Evolutionary conservation across 2,797 vertebrate genomes (phyloP), one percentile per base, ranked within the genome.

Genomic region (Muscicapa comitata): DNA sequence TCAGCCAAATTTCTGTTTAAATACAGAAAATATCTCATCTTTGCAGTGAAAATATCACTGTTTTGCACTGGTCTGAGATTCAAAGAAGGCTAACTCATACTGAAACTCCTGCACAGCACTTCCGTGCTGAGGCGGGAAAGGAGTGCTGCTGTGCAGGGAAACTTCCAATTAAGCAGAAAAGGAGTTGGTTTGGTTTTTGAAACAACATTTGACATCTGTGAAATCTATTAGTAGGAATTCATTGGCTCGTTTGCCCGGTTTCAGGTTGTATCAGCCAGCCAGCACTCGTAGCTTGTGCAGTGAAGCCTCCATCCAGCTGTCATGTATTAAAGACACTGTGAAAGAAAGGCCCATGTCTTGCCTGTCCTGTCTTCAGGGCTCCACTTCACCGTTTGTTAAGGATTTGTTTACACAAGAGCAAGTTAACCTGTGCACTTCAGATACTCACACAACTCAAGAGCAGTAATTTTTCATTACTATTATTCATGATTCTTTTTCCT

Each of bases 101-200:
- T 11, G 95, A 96, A 96, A 97, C 91, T 95, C 62, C 37, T 73
- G 70, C 17, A 3, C 87, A 90, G 89, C 79, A 13, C 94, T 96
- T 96, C 89, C 13, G 87, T 79, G 79, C 91, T 23, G 19, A 57
- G 86, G 76, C 3, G 4, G 89, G 82, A 83, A 89, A 89, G 68
- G 78, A 94, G 92, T 83, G 68, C 16, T 73, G 11, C 10, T 68
- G 78, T 76, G 51, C 72, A 57, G 72, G 95, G 95, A 95, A 96
- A 94, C 87, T 90, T 96, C 93, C 95, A 77, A 72, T 91, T 93
- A 93, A 93, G 82, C 85, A 93, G 94, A 94, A 96, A 93, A 72
- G 77, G 66, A 92, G 68, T 7, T 50, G 47, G 18, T 86, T 90
- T 90, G 75, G 79, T 94, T 88, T 92, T 57, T 81, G 62, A 78